Evolutionary conservation across 2,797 vertebrate genomes (phyloP), one percentile per base, ranked within the genome.

Genomic region (Denticeps clupeoides): DNA sequence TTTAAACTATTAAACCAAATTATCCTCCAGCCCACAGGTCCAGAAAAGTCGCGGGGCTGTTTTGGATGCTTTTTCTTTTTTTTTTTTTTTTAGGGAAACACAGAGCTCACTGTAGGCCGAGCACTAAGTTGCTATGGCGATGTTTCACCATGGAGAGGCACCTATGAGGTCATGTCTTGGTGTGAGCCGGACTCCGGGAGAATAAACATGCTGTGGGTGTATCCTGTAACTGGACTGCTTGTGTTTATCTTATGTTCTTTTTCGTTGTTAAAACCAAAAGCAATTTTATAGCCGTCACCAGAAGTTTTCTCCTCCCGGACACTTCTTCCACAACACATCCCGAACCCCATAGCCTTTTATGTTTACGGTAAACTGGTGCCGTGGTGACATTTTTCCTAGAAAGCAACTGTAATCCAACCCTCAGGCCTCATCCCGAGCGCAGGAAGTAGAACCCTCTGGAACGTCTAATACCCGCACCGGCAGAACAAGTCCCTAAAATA

Each of bases 401-500:
- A n/a, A n/a, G n/a, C n/a, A n/a, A n/a, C n/a, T n/a, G n/a, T n/a
- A n/a, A n/a, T n/a, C n/a, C n/a, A n/a, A n/a, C n/a, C n/a, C n/a
- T n/a, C n/a, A n/a, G n/a, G n/a, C n/a, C n/a, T n/a, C n/a, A n/a
- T n/a, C n/a, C 5, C 3, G 23, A 22, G 5, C 3, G 3, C 22
- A 5, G 3, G 23, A 3, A 5, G 3, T 23, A 22, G 13, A 35
- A 35, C 6, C 33, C 25, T 18, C 19, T 10, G 31, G 25, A 49
- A 21, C 10, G 26, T 25, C 44, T 55, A 52, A 60, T 35, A 52
- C 55, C 49, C 51, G 31, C 26, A 24, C 16, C 11, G 29, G 49
- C 57, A 64, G 35, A 43, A 44, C 21, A 25, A 25, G 22, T n/a
- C 21, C 38, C 44, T 55, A 63, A 67, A 67, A 47, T 55, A 58